Percentiles rank a stretch among this genome's conserved stretches.
Evolutionary conservation across 30 jellyfish, hydroid and myxozoan genomes (phyloP).

Genomic region (Turritopsis rubra): DNA sequence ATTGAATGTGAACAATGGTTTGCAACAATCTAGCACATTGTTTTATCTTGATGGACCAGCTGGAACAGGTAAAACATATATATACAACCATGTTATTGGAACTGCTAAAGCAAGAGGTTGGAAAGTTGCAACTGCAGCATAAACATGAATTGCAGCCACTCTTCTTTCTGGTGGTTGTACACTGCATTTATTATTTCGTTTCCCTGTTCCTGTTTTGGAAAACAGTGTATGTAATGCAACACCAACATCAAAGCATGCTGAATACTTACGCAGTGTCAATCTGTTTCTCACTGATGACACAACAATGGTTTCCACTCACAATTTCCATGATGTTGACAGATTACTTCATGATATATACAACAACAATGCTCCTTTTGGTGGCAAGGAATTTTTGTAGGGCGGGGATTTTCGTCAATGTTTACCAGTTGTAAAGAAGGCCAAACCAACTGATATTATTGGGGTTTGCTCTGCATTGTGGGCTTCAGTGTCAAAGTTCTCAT

Average conservation of each 20-base stretch:
- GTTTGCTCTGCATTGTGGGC: conserved; percentile 39
- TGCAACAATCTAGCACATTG: neutral
- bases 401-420: conserved; percentile 57
- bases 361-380: conserved; percentile 39
- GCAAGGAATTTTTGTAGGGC: conserved; percentile 40
- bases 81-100: conserved; percentile 26
- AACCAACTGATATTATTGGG: conserved; percentile 35
- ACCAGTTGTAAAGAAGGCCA: conserved; percentile 63
- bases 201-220: conserved; percentile 30
- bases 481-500: neutral
- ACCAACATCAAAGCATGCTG: conserved; percentile 17
- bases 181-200: conserved; percentile 34
- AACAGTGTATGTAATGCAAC: conserved; percentile 20
- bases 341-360: conserved; percentile 27
- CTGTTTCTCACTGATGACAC: conserved; percentile 42
- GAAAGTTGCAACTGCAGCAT: conserved; percentile 49
- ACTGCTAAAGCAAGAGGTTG: conserved; percentile 24
- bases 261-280: conserved; percentile 6
- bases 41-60: conserved; percentile 71
- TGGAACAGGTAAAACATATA: conserved; percentile 67
- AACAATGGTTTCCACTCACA: conserved; percentile 45
- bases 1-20: neutral
- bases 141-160: conserved; percentile 65
- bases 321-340: conserved; percentile 43
- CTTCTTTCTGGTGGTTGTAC: conserved; percentile 61